These are phyloP conservation scores for Mythimna loreyi DNA, from an alignment of 2,888 invertebrate genomes.

Conservation along the genomic window DNA sequence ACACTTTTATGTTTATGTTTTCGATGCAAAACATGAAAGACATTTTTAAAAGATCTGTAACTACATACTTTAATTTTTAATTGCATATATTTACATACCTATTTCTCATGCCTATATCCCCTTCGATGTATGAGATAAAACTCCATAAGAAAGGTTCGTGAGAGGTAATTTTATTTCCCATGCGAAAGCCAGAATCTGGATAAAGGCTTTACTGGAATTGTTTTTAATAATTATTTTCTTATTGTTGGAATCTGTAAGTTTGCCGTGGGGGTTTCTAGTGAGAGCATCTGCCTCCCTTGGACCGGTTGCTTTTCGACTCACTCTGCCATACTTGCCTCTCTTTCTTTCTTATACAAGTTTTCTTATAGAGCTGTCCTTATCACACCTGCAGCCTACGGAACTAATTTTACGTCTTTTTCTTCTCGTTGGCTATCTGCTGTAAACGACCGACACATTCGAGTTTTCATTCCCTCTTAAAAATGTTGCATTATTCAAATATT, in stretches of 20 bases:
- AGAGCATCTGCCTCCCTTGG: slow-evolving; percentile 88
- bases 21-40: too few species aligned
- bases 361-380: slow-evolving; percentile 71
- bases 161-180: slow-evolving; percentile 59
- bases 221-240: slow-evolving; percentile 86
- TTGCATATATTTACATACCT: not conserved
- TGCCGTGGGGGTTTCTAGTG: slow-evolving; percentile 85
- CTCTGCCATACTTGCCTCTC: slow-evolving; percentile 74
- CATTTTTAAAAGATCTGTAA: too few species aligned
- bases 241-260: slow-evolving; percentile 84
- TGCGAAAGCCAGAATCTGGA: slow-evolving; percentile 64
- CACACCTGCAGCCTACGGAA: slow-evolving; percentile 80
- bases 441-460: slow-evolving; percentile 75
- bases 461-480: slow-evolving; percentile 71
- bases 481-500: slow-evolving; percentile 67
- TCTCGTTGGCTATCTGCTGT: slow-evolving; percentile 82
- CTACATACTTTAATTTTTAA: too few species aligned
- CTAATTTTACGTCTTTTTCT: slow-evolving; percentile 88
- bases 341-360: slow-evolving; percentile 67
- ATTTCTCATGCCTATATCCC: not conserved
- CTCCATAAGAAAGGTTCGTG: slow-evolving; percentile 17
- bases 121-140: slow-evolving; percentile 30
- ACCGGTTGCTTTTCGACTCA: slow-evolving; percentile 87
- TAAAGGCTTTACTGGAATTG: slow-evolving; percentile 70
- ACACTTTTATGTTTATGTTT: too few species aligned